A percentile compares a stretch with the other conserved stretches of the same genome.
Conservation (phyloP, 1,140 invertebrate genomes). For the Meteorus sp. region DNA sequence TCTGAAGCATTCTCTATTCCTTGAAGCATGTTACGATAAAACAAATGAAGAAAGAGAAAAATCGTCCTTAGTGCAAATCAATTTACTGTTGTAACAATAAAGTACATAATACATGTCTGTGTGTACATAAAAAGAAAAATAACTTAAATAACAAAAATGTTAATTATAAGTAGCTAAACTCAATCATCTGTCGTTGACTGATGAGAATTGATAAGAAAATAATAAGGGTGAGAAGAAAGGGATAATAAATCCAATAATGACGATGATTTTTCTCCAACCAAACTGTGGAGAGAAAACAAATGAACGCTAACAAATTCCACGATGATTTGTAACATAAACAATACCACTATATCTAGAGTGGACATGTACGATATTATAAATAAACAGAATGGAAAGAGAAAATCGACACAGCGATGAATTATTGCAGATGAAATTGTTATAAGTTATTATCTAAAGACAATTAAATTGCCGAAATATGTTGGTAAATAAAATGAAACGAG, state of each 20-base stretch:
- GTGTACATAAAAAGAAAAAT: slow-evolving; percentile 11
- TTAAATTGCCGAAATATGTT: slow-evolving; percentile 39
- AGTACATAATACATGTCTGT: neutral
- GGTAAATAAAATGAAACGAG: slow-evolving; percentile 44
- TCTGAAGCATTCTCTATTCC: too few relatives aligned
- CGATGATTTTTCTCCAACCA: too few relatives aligned
- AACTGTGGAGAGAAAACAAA: neutral
- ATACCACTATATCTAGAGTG: neutral
- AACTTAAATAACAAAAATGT: slow-evolving; percentile 4
- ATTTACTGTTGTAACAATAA: slow-evolving; percentile 1
- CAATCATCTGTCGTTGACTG: too few relatives aligned
- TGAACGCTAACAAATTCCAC: slow-evolving; percentile 5
- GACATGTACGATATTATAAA: slow-evolving; percentile 28
- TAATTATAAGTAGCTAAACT: too few relatives aligned
- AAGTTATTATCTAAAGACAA: slow-evolving; percentile 46
- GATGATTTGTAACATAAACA: slow-evolving; percentile 6
- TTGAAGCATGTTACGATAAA: too few relatives aligned
- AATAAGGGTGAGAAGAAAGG: neutral
- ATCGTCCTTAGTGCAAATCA: slow-evolving; percentile 6
- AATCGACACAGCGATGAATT: slow-evolving; percentile 26
- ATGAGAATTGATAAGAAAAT: too few relatives aligned
- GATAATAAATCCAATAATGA: neutral
- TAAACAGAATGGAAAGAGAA: slow-evolving; percentile 10
- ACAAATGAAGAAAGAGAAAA: too few relatives aligned
- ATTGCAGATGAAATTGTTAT: slow-evolving; percentile 42